These are phyloP conservation scores for Pygathrix nemaeus DNA, from an alignment of 2,113 vertebrate species.

Conservation along the genomic window DNA sequence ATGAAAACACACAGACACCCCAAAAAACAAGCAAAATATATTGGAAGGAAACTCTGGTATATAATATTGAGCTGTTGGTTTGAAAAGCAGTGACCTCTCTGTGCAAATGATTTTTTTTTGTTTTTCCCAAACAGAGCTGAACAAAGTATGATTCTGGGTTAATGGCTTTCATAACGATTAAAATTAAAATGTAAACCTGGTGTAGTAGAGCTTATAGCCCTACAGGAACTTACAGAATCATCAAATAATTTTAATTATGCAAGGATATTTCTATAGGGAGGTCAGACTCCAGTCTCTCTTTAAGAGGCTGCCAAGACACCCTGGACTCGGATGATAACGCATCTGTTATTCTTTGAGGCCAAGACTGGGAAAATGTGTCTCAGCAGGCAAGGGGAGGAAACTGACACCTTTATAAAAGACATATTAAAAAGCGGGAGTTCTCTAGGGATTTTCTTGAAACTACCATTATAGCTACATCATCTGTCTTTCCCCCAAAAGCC, in stretches of 20 bases:
- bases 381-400: neutral
- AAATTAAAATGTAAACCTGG: neutral
- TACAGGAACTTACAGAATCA: neutral
- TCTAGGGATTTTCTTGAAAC: neutral
- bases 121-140: neutral
- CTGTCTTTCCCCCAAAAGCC: neutral
- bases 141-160: neutral
- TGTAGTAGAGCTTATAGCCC: neutral
- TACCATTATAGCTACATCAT: neutral
- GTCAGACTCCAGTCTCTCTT: neutral
- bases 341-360: neutral
- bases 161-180: neutral
- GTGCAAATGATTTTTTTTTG: neutral
- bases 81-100: neutral
- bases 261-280: neutral
- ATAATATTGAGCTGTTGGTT: neutral
- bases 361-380: neutral
- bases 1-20: neutral
- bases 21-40: neutral
- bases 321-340: neutral
- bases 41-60: neutral
- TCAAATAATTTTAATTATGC: neutral
- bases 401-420: neutral
- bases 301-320: neutral
- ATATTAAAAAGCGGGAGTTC: neutral